Percentiles rank a stretch among this genome's conserved stretches.
phyloP scores from a whole-genome alignment of 2,888 invertebrate genomes.

The Ceramica pisi region DNA sequence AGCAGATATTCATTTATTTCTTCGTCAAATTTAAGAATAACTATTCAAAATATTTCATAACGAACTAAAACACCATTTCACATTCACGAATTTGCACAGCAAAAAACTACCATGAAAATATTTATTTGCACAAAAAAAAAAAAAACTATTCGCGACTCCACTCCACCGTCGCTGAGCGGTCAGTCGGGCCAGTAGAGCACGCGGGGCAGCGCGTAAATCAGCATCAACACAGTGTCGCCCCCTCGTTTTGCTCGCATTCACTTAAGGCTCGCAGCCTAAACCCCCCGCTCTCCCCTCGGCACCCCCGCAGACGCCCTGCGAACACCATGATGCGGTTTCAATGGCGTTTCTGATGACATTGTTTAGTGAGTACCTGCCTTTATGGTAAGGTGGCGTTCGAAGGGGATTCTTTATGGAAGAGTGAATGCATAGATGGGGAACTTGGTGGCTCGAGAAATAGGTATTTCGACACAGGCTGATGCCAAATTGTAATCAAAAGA shows the following conservation, averaged over 20 bases:
- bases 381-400: slow-evolving; percentile 19
- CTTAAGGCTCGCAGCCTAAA: slow-evolving; percentile 64
- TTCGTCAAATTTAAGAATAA: too few relatives aligned
- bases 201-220: slow-evolving; percentile 85
- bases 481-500: not conserved
- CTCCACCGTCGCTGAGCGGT: slow-evolving; percentile 69
- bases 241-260: slow-evolving; percentile 86
- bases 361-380: slow-evolving; percentile 40
- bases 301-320: slow-evolving; percentile 33
- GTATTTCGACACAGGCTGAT: not conserved
- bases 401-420: not conserved
- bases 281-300: slow-evolving; percentile 28
- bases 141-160: slow-evolving; percentile 24
- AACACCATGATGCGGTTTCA: slow-evolving; percentile 58
- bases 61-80: not conserved
- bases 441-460: not conserved
- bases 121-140: not conserved
- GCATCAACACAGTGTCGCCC: slow-evolving; percentile 86
- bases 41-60: too few relatives aligned
- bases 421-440: not conserved
- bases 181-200: slow-evolving; percentile 87
- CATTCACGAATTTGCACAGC: not conserved
- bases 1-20: too few relatives aligned
- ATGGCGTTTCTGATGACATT: slow-evolving; percentile 57
- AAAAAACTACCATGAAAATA: not conserved